Conservation (phyloP, 1,140 invertebrate genomes). For the Leptonema lineaticorne region DNA sequence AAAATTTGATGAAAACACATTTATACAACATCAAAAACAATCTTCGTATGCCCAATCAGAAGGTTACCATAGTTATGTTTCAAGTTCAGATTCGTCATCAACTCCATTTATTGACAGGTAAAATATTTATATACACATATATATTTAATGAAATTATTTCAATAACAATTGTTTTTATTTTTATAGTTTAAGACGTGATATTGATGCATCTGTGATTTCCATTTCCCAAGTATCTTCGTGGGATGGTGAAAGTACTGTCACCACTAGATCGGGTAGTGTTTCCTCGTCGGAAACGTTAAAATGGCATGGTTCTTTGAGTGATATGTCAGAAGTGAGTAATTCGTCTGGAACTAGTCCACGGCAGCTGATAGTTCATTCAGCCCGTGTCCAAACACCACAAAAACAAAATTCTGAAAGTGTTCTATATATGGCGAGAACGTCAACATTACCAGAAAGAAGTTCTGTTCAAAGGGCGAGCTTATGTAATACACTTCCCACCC, state of each 20-base stretch:
- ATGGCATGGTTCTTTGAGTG: conserved; percentile 57
- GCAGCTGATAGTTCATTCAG: conserved; percentile 76
- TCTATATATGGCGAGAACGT: conserved; percentile 60
- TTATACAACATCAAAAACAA: conserved; percentile 66
- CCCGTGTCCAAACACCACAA: conserved; percentile 76
- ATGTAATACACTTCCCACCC: conserved; percentile 52
- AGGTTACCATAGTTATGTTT: conserved; percentile 80
- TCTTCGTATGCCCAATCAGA: conserved; percentile 78
- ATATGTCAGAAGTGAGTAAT: conserved; percentile 40
- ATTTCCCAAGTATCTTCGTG: conserved; percentile 31
- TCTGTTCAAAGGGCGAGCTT: conserved; percentile 59
- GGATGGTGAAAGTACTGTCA: conserved; percentile 70
- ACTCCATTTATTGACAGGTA: conserved; percentile 78
- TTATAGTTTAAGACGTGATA: conserved; percentile 38
- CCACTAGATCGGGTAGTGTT: conserved; percentile 66
- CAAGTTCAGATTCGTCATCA: conserved; percentile 75
- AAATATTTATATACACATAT: conserved; percentile 17
- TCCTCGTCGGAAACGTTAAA: conserved; percentile 80
- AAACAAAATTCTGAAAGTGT: conserved; percentile 80
- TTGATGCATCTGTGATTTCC: conserved; percentile 26
- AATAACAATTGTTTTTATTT: background rate
- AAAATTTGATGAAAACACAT: conserved; percentile 58
- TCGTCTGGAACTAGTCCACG: conserved; percentile 47
- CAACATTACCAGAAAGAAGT: conserved; percentile 47
- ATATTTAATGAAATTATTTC: background rate